Evolutionary conservation across 64 coral and sea anemone species (phyloP), one percentile per base, ranked within the genome.

Genomic region (Astreopora myriophthalma): DNA sequence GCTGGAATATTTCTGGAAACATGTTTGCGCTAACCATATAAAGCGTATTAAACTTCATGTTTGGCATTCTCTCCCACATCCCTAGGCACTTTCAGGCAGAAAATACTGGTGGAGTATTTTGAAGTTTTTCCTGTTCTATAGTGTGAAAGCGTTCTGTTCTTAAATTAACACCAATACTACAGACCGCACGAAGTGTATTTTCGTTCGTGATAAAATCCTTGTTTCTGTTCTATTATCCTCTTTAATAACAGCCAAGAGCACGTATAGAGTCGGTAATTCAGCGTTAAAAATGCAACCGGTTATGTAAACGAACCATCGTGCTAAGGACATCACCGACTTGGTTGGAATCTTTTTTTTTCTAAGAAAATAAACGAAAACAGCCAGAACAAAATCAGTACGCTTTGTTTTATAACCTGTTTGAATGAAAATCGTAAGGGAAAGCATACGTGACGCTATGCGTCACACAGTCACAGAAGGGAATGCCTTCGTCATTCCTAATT

Each of bases 371-470:
- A 44, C 40, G 11, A 44, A 11, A 44, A 5, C 6, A 44, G 6
- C 40, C 40, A 8, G 6, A 44, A 8, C 6, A 44, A 44, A 44
- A 44, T 8, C 40, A 4, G 40, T 10, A 44, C 11, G 40, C 40
- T 6, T 44, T 44, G 40, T 8, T 44, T 44, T 44, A n/a, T n/a
- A n/a, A n/a, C n/a, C n/a, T n/a, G n/a, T n/a, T n/a, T n/a, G n/a
- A n/a, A n/a, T n/a, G n/a, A n/a, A n/a, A n/a, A n/a, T n/a, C n/a
- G n/a, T n/a, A n/a, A n/a, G n/a, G n/a, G n/a, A n/a, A n/a, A n/a
- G n/a, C n/a, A n/a, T n/a, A 66, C 46, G 75, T 78, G 75, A 78
- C 75, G 42, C n/a, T 78, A 78, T 52, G 75, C 28, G 62, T 66
- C 11, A 66, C 24, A 66, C 1, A 66, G n/a, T n/a, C n/a, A n/a